Evolutionary conservation across 2,113 vertebrate species (phyloP), one percentile per base, ranked within the genome.

Genomic region (Nothobranchius kuhntae): DNA sequence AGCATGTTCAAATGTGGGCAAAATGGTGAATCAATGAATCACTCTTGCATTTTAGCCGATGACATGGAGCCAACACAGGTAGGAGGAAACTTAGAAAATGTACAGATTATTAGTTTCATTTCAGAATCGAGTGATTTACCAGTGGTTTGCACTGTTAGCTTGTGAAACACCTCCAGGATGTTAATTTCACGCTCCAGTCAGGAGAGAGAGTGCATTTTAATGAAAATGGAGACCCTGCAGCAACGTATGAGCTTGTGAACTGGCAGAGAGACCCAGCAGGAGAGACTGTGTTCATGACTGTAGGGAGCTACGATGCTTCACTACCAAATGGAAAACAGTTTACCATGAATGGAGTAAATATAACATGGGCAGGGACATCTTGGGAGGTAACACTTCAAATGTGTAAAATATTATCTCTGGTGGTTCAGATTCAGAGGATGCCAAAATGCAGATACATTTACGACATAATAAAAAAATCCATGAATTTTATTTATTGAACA

Each of bases 171-270:
- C 78, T 93, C 38, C 86, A 83, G 68, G 30, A 11, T 24, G 91
- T 93, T 13, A 90, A 92, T 72, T 90, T 94, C 54, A 88, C 86
- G 45, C 86, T 89, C 51, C 51, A 56, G 13, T 89, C 86, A 11
- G 92, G 89, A 63, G 91, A 94, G 53, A 82, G 13, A 13, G 82
- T 93, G 3, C 71, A 83, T 71, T 93, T 94, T 76, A 86, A 93
- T 81, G 21, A 42, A 67, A 90, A 93, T 59, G 90, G 91, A 72
- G 91, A 93, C 65, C 91, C 91, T 48, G 72, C 77, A 21, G 90
- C 93, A 9, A 82, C 50, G 7, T 93, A 93, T 75, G 91, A 92
- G 70, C 80, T 94, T 55, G 89, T 93, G 46, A 93, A 94, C 85
- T 94, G 93, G 93, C 92, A 93, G 81, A 91, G 68, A 77, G 87